Evolutionary conservation across 2,797 vertebrate species (phyloP), one percentile per base, ranked within the genome.

Genomic region (Diglossa cyanea): DNA sequence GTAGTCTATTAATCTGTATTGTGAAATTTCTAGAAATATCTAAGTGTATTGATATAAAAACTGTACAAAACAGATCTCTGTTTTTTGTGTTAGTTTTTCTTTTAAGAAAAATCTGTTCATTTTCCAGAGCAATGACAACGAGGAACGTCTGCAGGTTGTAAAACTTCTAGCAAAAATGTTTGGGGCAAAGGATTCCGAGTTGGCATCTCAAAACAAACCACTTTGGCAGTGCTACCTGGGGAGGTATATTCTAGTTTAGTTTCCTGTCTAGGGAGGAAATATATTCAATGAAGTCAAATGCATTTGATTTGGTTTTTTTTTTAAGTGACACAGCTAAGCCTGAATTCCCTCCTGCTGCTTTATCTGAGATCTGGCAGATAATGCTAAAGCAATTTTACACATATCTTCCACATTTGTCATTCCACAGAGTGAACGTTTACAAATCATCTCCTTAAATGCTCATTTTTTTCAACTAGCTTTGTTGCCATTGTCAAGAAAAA

Each of bases 101-200:
- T 50, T 70, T 25, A 4, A 12, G 17, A 58, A 42, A 58, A 39
- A 28, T 70, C 6, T 94, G 31, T 91, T 96, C 5, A 4, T 95
- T 93, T 97, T 98, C 93, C 89, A 99, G 99, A 99, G 99, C 96
- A 99, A 99, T 95, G 99, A 99, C 97, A 99, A 99, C 77, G 99
- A 99, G n/a, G 99, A 99, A 96, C 98, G 99, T 42, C 98, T 99
- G 76, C 99, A 99, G 95, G 99, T 99, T 92, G 99, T 99, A 92
- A 99, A 99, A 97, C 98, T 99, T 91, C 98, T 99, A 93, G 99
- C 99, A 82, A 99, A 99, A 98, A 99, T 99, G 99, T 99, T 99
- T 96, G 99, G 99, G 91, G 99, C 99, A 1, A 99, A 99, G 96
- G 99, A 99, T 97, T 99, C 99, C 0, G 99, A 99, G 96, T 86